These are phyloP conservation scores for Chiloscyllium plagiosum DNA, from an alignment of 2,113 vertebrate genomes.

Conservation along the genomic window DNA sequence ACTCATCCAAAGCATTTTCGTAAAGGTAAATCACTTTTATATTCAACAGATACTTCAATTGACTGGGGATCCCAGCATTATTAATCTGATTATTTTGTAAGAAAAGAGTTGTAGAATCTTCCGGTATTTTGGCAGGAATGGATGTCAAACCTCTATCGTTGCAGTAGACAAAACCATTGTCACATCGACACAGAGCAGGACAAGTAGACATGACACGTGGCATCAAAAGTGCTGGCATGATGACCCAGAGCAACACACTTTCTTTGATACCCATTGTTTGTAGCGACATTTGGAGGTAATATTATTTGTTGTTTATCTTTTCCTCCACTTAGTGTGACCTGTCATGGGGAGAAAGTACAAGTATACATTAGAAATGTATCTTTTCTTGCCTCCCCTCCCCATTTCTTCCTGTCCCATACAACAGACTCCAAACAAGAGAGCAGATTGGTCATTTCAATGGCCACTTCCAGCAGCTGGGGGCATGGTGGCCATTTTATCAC, in stretches of 20 bases:
- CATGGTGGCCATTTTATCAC: not conserved
- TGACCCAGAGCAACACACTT: not conserved
- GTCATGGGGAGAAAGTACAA: not conserved
- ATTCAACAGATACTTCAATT: constrained; percentile 60
- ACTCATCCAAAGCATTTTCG: constrained; percentile 81
- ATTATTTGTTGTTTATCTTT: not conserved
- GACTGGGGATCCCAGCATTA: constrained; percentile 77
- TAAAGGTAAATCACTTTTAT: constrained; percentile 86
- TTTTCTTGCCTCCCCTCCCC: not conserved
- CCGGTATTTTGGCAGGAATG: constrained; percentile 73
- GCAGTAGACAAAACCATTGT: constrained; percentile 87
- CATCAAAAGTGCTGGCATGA: constrained; percentile 49
- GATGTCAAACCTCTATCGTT: constrained; percentile 86
- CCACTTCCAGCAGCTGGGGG: not conserved
- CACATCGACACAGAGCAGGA: constrained; percentile 79
- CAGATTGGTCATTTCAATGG: not conserved
- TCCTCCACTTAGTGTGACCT: not conserved
- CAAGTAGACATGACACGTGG: constrained; percentile 56
- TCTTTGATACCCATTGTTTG: not conserved
- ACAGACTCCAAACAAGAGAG: not conserved
- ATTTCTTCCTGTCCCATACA: not conserved
- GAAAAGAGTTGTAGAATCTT: constrained; percentile 78
- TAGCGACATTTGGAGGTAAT: not conserved
- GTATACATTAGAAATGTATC: not conserved
- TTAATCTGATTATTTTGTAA: constrained; percentile 92